Evolutionary conservation across 2,888 invertebrate species (phyloP).

Genomic region (Agrochola litura): DNA sequence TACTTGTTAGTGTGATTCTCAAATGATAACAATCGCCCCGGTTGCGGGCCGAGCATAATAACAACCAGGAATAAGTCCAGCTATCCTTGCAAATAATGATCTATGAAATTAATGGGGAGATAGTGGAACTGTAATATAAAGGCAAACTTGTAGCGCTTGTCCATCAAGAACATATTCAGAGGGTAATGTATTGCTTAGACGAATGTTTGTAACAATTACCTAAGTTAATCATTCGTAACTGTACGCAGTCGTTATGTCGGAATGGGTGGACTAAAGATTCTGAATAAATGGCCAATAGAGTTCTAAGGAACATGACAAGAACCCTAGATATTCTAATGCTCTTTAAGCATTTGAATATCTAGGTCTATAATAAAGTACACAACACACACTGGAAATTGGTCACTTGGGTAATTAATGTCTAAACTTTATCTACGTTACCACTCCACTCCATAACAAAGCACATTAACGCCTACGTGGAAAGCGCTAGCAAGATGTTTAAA

Average conservation of each 20-base stretch:
- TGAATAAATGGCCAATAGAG: constrained; percentile 40
- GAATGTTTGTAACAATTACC: constrained; percentile 16
- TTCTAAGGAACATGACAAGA: constrained; percentile 43
- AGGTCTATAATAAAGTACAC: constrained; percentile 41
- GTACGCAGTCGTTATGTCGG: constrained; percentile 36
- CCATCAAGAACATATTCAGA: constrained; percentile 39
- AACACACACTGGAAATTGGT: constrained; percentile 42
- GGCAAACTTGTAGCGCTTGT: constrained; percentile 18
- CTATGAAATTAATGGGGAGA: constrained; percentile 45
- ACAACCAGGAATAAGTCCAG: constrained; percentile 69
- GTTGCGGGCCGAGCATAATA: constrained; percentile 73
- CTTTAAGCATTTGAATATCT: constrained; percentile 43
- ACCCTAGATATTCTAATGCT: constrained; percentile 30
- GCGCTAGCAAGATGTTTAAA: constrained; percentile 47
- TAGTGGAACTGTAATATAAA: constrained; percentile 20
- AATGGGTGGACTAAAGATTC: constrained; percentile 42
- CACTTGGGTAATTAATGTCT: constrained; percentile 51
- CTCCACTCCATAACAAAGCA: constrained; percentile 28
- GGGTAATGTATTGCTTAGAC: constrained; percentile 21
- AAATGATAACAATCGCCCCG: constrained; percentile 83
- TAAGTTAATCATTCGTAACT: constrained; percentile 27
- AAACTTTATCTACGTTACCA: constrained; percentile 35
- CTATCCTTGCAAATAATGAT: constrained; percentile 64
- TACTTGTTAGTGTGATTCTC: constrained; percentile 88
- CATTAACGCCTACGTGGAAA: constrained; percentile 56